Evolutionary conservation across 2,113 vertebrate species (phyloP), one percentile per base, ranked within the genome.

Genomic region (Pampusana beccarii): DNA sequence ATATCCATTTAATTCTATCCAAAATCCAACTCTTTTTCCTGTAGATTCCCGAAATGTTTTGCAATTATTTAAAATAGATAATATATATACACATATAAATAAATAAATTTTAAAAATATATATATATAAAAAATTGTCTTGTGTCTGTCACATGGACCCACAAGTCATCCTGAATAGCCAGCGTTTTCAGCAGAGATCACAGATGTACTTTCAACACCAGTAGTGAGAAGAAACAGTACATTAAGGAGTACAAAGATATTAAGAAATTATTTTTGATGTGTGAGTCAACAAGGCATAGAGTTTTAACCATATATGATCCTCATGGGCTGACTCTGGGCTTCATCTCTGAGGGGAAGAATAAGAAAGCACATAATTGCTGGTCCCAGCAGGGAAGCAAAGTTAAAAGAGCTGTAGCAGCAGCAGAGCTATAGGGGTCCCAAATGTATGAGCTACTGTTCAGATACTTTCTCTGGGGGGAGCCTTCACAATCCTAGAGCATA

Each of bases 211-310:
- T 72, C 86, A 69, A 71, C 33, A 65, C 18, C 72, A 54, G n/a
- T 84, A 94, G 94, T 53, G 75, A 79, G 93, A 71, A 93, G 88
- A 93, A 96, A 69, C 92, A 89, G 90, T 65, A 42, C 69, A 38
- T 86, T 80, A 67, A 92, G 79, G n/a, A 65, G 44, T 56, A 64
- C 11, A 72, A 28, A 58, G 54, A 88, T n/a, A 92, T 93, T 88
- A 80, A 90, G 80, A 92, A 67, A 86, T 79, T 53, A 46, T 77
- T 80, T 66, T 78, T 58, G 7, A 61, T 79, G 44, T 53, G 69
- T 29, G 69, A 94, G 18, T 92, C 90, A 96, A 84, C 72, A 94
- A 92, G 40, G 36, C 92, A 33, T 9, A 18, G 65, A 74, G 46
- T 70, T 50, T 92, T 87, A 93, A 46, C 79, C 60, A 19, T 26